Evolutionary conservation across 2,888 invertebrate genomes (phyloP).

Genomic region (Papilio elwesi): DNA sequence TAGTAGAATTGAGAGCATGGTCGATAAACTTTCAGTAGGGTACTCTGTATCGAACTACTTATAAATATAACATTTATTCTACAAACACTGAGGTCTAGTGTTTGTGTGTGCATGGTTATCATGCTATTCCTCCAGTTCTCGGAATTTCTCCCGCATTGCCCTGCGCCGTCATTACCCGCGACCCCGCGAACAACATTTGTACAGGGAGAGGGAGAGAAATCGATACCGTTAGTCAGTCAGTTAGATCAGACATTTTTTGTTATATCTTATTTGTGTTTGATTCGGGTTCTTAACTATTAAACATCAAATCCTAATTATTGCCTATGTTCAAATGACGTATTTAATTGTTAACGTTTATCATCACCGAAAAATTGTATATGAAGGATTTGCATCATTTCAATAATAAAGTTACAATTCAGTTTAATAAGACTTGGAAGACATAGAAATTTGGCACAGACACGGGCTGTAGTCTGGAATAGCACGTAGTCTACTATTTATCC

Average conservation of each 20-base stretch:
- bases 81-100: too few species aligned
- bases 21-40: not conserved
- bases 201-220: not conserved
- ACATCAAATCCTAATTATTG: not conserved
- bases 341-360: not conserved
- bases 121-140: constrained; percentile 11
- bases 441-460: too few species aligned
- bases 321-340: not conserved
- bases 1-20: not conserved
- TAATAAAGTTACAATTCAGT: not conserved
- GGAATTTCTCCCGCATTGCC: constrained; percentile 14
- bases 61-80: constrained; percentile 32
- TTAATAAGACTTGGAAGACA: not conserved
- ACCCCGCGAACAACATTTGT: not conserved
- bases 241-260: not conserved
- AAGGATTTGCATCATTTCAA: not conserved
- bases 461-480: too few species aligned
- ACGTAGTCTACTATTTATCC: too few species aligned
- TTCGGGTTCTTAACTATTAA: not conserved
- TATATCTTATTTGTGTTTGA: too few species aligned
- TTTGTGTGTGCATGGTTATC: too few species aligned
- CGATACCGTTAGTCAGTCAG: not conserved
- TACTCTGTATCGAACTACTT: too few species aligned
- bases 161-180: too few species aligned
- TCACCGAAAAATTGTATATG: not conserved